phyloP scores from a whole-genome alignment of 2,797 vertebrate species.

The Chlorospingus flavigularis region DNA sequence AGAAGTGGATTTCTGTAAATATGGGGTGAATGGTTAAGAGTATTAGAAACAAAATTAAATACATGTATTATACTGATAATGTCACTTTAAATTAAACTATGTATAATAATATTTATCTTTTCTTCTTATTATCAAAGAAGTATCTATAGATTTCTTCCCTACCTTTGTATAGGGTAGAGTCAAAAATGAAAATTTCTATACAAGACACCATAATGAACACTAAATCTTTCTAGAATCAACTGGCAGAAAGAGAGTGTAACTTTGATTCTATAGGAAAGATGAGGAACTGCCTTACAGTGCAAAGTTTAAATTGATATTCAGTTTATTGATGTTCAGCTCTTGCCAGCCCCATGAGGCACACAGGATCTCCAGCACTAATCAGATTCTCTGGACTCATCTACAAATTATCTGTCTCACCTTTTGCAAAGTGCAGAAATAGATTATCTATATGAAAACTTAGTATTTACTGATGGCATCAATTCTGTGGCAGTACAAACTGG shows the following conservation, averaged over 20 bases:
- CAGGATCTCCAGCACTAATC: not conserved
- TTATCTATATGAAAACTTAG: not conserved
- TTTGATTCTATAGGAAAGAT: not conserved
- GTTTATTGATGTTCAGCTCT: not conserved
- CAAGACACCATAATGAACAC: not conserved
- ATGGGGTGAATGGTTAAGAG: not conserved
- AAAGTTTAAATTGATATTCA: not conserved
- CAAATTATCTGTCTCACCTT: not conserved
- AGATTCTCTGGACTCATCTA: not conserved
- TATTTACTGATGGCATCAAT: not conserved
- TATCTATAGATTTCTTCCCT: not conserved
- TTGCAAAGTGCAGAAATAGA: not conserved
- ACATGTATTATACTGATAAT: not conserved
- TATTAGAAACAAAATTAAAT: constrained; percentile 56
- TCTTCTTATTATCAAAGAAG: not conserved
- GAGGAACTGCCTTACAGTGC: accelerated
- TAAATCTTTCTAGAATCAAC: not conserved
- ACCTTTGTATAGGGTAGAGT: not conserved
- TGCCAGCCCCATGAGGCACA: not conserved
- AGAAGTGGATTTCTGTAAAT: constrained; percentile 44
- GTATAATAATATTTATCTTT: not conserved
- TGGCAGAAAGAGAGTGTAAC: not conserved
- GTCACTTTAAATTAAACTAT: not conserved
- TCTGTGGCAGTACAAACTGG: not conserved
- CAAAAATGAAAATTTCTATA: not conserved